Evolutionary conservation across 1,140 invertebrate species (phyloP).

Genomic region (Tetragonula clypearis): DNA sequence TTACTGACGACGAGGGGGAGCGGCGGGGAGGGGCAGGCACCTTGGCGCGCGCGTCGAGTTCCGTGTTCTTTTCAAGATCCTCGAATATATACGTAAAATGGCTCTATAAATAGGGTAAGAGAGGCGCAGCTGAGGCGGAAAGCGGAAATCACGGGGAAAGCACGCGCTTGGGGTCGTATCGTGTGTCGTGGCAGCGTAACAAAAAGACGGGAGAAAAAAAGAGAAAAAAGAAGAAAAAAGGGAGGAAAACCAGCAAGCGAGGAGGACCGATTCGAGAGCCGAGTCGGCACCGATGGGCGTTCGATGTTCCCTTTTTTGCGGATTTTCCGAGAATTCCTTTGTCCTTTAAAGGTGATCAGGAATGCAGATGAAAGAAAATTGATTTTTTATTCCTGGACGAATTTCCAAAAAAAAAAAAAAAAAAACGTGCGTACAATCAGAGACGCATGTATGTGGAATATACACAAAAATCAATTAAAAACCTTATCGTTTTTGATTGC

Average conservation of each 20-base stretch:
- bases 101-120: conserved; percentile 61
- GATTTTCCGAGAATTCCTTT: background rate
- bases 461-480: too few relatives aligned
- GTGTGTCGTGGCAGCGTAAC: conserved; percentile 60
- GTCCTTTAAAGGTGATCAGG: background rate
- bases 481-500: too few relatives aligned
- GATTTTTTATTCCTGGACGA: background rate
- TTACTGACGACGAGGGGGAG: conserved; percentile 22
- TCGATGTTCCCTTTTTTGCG: conserved; percentile 13
- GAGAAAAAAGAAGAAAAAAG: conserved; percentile 22
- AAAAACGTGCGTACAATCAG: background rate
- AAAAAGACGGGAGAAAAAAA: conserved; percentile 54
- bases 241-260: background rate
- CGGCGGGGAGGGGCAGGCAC: background rate
- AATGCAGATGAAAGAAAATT: background rate
- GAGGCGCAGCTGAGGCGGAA: conserved; percentile 66
- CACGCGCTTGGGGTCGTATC: conserved; percentile 67
- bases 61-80: conserved; percentile 38
- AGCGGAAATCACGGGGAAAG: conserved; percentile 73
- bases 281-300: conserved; percentile 11
- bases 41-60: conserved; percentile 15
- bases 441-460: too few relatives aligned
- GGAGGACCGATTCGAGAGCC: background rate
- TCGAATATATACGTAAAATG: conserved; percentile 39
- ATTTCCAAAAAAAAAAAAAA: too few relatives aligned